These are phyloP conservation scores for Therioaphis trifolii DNA, from an alignment of 2,888 invertebrate genomes.

Conservation along the genomic window DNA sequence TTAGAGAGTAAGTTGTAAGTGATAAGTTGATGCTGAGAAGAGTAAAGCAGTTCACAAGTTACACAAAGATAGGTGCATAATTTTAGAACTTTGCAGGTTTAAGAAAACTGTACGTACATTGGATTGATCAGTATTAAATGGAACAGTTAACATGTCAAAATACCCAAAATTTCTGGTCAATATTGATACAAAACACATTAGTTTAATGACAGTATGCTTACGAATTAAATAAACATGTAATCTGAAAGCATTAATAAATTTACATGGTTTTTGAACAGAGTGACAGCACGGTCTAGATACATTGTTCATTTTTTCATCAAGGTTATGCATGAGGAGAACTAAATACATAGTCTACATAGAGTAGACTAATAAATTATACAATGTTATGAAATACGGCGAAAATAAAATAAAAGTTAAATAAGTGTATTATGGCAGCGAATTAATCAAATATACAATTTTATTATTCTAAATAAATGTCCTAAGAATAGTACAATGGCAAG, in stretches of 20 bases:
- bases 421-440: neutral
- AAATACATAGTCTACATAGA: neutral
- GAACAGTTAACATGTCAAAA: neutral
- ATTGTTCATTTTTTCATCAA: neutral
- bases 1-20: too few species aligned
- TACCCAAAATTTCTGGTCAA: neutral
- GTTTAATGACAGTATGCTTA: neutral
- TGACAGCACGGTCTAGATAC: neutral
- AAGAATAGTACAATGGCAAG: too few species aligned
- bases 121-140: neutral
- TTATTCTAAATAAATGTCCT: neutral
- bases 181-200: neutral
- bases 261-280: neutral
- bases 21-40: too few species aligned
- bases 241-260: neutral
- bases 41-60: too few species aligned
- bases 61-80: too few species aligned
- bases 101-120: too few species aligned
- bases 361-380: neutral
- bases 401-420: neutral
- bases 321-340: neutral
- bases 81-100: too few species aligned
- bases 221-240: conserved; percentile 28
- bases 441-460: neutral
- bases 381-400: neutral